Base-by-base conservation (phyloP, 1,140 invertebrate genomes). In the Magallana gigas region DNA sequence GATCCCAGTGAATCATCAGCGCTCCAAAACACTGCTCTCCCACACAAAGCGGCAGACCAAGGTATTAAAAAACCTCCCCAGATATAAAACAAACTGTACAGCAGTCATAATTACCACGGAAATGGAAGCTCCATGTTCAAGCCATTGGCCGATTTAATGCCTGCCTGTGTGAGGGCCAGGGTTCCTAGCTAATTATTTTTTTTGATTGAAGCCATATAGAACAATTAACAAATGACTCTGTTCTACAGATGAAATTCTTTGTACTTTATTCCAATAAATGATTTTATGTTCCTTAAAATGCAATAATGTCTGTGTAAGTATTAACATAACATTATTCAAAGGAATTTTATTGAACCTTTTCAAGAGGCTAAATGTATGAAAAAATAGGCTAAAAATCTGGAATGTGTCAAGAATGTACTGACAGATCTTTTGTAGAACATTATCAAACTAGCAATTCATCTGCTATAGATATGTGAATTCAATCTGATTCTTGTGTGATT, bases 1-100 rank as follows among this genome's bases (percentile, higher is more conserved):
- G 68, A 76, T 76, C 68, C 36, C 68, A 8, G 23, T 76, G 68
- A 76, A 76, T 76, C 68, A 76, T 76, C 68, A 29, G 68, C 68
- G 36, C 36, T 76, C 36, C 23, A 76, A 76, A 29, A 18, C 18
- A 76, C 23, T 29, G 36, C 60, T 76, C 68, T 36, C 68, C 68
- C 68, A 76, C 64, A 71, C 18, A 29, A 23, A 71, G 18, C 68
- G 36, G 68, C 23, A 76, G 36, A 76, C 68, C 36, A 48, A 48
- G 36, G 36, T 48, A 48, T 48, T 48, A 48, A 48, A 48, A 48
- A 48, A 48, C 36, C 36, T 48, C 36, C 36, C 36, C 36, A 76
- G 68, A 76, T 36, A 76, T 18, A 76, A 76, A 76, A 76, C 64
- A 71, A 71, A 29, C 68, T 12, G 68, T 16, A 64, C 36, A 18